These are phyloP conservation scores for Poeciliopsis gracilis DNA, from an alignment of 2,797 vertebrate genomes.

Conservation along the genomic window DNA sequence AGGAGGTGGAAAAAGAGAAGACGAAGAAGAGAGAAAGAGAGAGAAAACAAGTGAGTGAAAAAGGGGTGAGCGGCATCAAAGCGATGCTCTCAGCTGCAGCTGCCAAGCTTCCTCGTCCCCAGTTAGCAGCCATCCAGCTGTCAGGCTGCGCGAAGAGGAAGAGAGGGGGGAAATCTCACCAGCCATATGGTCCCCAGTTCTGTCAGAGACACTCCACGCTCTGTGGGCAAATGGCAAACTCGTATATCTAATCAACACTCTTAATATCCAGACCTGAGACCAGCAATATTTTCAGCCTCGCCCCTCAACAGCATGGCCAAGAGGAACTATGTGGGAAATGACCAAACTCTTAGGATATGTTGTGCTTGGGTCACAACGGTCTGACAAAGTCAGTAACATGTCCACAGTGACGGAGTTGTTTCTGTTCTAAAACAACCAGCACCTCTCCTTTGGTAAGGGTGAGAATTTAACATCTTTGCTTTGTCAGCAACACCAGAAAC, in stretches of 20 bases:
- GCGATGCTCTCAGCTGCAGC: slow-evolving; percentile 90
- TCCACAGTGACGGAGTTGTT: background rate
- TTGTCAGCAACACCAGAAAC: background rate
- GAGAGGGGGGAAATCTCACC: slow-evolving; percentile 89
- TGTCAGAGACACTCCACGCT: slow-evolving; percentile 83
- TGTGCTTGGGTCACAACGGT: slow-evolving; percentile 17
- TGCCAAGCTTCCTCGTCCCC: slow-evolving; percentile 89
- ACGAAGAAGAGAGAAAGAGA: slow-evolving; percentile 36
- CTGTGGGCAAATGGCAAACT: slow-evolving; percentile 87
- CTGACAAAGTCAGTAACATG: background rate
- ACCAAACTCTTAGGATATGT: slow-evolving; percentile 35
- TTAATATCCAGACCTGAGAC: slow-evolving; percentile 84
- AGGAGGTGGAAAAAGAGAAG: slow-evolving; percentile 35
- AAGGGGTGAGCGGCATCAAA: slow-evolving; percentile 83
- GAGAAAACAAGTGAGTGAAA: slow-evolving; percentile 61
- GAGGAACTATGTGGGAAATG: slow-evolving; percentile 25
- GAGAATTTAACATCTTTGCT: background rate
- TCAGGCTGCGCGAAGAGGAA: slow-evolving; percentile 85
- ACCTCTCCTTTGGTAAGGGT: background rate
- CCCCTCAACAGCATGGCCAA: slow-evolving; percentile 64
- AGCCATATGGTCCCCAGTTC: slow-evolving; percentile 93
- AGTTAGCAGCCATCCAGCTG: slow-evolving; percentile 88
- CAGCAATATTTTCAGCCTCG: slow-evolving; percentile 71
- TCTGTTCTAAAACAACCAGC: background rate
- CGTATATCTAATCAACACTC: slow-evolving; percentile 85